Evolutionary conservation across 2,113 vertebrate species (phyloP), one percentile per base, ranked within the genome.

Genomic region (Aspiorhynchus laticeps): DNA sequence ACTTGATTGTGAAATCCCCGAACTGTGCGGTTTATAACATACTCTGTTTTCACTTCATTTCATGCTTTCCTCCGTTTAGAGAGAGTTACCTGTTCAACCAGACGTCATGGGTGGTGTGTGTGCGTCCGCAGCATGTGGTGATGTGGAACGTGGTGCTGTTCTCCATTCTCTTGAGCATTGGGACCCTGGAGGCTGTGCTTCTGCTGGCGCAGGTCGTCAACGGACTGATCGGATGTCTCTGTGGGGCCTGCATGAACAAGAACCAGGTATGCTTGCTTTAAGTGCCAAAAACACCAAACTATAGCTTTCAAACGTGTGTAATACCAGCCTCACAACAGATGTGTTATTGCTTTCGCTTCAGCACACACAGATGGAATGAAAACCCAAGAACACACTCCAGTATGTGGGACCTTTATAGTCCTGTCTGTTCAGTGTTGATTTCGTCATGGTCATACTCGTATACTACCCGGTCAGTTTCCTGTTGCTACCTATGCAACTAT

Each of bases 101-200:
- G 9, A 38, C 26, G 1, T 7, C 17, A 0, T 92, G 90, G 91
- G n/a, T 15, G 5, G 4, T 9, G 4, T 91, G 91, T 21, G 3
- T 15, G 53, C 19, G 77, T 2, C 91, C 90, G 0, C 21, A 24
- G 0, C 69, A 88, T 1, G 88, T 91, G 41, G 81, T 85, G 0
- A 19, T 76, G 21, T 92, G 90, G 88, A 92, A 91, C 17, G 75
- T 89, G 53, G 86, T 86, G 21, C 88, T 92, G 48, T 92, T 92
- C 79, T 81, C 87, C 15, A 61, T 90, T 56, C 80, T 90, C 19
- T 67, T 89, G 61, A 51, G 38, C 1, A 19, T 87, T 9, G 63
- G 85, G 7, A 11, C 74, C 2, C 31, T 88, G 43, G 89, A 91
- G 83, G 53, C 87, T 7, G 2, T 88, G 17, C 85, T 92, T 24